Evolutionary conservation across 1,140 invertebrate genomes (phyloP), one percentile per base, ranked within the genome.

Genomic region (Rhizoglyphus robini): DNA sequence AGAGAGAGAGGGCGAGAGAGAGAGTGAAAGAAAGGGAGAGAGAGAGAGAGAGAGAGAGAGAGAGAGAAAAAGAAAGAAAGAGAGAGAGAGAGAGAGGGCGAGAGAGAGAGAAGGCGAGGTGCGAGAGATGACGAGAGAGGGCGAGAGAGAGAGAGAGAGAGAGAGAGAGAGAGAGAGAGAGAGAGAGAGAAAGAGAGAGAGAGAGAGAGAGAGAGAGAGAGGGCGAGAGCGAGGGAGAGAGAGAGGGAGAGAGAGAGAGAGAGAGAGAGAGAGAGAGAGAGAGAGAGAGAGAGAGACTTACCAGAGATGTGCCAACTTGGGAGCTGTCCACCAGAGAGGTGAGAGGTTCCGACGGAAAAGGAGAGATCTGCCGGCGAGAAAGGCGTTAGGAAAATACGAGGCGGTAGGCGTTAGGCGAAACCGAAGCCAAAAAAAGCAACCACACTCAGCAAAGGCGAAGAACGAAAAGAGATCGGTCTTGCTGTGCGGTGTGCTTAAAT

Each of bases 231-330:
- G n/a, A n/a, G n/a, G n/a, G n/a, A n/a, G 51, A 54, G 5, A 20
- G 20, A 5, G 51, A 54, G 5, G 29, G 5, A 54, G 20, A 5
- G 20, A 20, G 51, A 54, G 51, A 54, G 51, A 54, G 51, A 54
- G 51, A 54, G 51, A 54, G 51, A 54, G 51, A 54, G 51, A 54
- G 51, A 54, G 20, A 54, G 51, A 54, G 51, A 8, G 51, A 54
- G 20, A 54, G 51, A 25, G 5, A 54, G 29, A n/a, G n/a, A 54
- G 23, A 54, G n/a, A 25, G 49, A 8, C 49, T 25, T 25, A 11
- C 13, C 5, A 8, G n/a, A 8, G 8, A 8, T 23, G 5, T 54
- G 49, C 8, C 15, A 58, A 58, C 29, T 29, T 23, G 2, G 15
- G 15, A 18, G 2, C 29, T 58, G 15, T 32, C 23, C 2, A n/a